Conservation (phyloP, 2,888 invertebrate genomes). For the Leptopilina syphax region DNA sequence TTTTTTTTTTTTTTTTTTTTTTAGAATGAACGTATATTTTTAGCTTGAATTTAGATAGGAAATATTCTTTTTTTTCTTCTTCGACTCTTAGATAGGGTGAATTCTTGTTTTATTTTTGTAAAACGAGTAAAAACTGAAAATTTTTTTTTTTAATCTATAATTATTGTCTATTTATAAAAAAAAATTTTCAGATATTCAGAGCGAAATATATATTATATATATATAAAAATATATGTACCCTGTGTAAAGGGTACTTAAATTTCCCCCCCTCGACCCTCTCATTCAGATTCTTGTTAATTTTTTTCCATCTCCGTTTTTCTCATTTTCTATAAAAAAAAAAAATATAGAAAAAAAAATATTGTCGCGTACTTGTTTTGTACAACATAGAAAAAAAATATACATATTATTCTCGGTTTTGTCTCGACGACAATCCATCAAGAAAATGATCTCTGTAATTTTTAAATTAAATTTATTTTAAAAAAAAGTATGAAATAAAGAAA, state of each 20-base stretch:
- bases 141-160: conserved; percentile 63
- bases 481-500: conserved; percentile 65
- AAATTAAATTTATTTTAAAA: conserved; percentile 71
- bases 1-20: conserved; percentile 64
- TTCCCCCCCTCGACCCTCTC: conserved; percentile 50
- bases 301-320: conserved; percentile 49
- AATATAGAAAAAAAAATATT: conserved; percentile 43
- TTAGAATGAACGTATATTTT: conserved; percentile 68
- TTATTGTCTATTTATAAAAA: conserved; percentile 68
- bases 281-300: conserved; percentile 53
- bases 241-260: conserved; percentile 52
- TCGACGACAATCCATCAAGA: conserved; percentile 70
- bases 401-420: conserved; percentile 68
- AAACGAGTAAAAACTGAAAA: conserved; percentile 64
- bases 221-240: conserved; percentile 61
- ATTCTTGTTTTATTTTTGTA: conserved; percentile 74
- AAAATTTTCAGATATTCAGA: conserved; percentile 44
- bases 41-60: conserved; percentile 74
- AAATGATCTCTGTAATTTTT: conserved; percentile 77
- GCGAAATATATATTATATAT: conserved; percentile 61
- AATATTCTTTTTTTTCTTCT: conserved; percentile 72
- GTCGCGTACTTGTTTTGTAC: conserved; percentile 51
- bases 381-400: conserved; percentile 50
- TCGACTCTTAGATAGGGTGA: conserved; percentile 73
- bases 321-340: conserved; percentile 41